Base-by-base conservation (phyloP, 2,797 vertebrate species). In the Aphelocoma californica region DNA sequence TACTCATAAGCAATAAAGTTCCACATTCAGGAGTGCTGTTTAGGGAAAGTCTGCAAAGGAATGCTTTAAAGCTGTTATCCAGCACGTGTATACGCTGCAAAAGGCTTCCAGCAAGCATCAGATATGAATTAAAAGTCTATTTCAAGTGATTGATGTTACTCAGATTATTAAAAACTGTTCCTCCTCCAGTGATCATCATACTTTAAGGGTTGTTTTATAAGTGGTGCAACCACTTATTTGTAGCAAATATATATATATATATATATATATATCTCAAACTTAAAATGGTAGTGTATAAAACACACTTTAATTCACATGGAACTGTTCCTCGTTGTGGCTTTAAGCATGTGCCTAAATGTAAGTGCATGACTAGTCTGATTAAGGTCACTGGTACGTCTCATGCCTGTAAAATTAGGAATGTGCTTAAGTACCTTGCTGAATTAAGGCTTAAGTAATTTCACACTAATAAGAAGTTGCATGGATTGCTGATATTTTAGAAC, bases 1-100 rank as follows among this genome's bases (percentile, higher is more conserved):
- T 96, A 94, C 95, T 96, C 93, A 93, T 93, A 95, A 95, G 96
- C 93, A 94, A 26, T 82, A n/a, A 94, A 93, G 85, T 93, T 93
- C 75, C 23, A 47, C 40, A 32, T 88, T 90, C 66, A 74, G 77
- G 91, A 90, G 73, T 56, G 51, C 75, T 96, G 95, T 92, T 89
- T 93, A 71, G 93, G 92, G 94, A 95, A 96, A 65, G 81, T 48
- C 51, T 0, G 0, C 86, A 87, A 73, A 94, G 84, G 93, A 90
- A 88, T 79, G 91, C 86, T 96, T 97, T 90, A 95, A 94, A 96
- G 94, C 57, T 91, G 3, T 42, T 91, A 38, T 7, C 85, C 77
- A 70, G 81, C 85, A 36, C 34, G 5, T 64, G 67, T 78, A 1
- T 54, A 44, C 61, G 17, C 78, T 70, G 73, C 2, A 8, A 40